Evolutionary conservation across 2,113 vertebrate species (phyloP), one percentile per base, ranked within the genome.

Genomic region (Nothoprocta perdicaria): DNA sequence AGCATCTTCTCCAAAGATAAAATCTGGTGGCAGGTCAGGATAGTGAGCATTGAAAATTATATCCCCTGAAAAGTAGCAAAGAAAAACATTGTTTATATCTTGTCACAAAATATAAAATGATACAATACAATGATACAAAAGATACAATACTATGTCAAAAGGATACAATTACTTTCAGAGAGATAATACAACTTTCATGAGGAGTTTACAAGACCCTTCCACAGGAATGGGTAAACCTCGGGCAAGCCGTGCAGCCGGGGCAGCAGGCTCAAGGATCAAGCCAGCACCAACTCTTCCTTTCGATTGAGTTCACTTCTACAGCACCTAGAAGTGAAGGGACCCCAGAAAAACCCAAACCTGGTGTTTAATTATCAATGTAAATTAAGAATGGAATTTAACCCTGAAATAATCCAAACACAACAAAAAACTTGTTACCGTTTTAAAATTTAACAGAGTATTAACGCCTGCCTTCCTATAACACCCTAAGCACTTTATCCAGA

Each of bases 1-100:
- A 4, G 98, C 98, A 97, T 99, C 99, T 88, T 99, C 99, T 95
- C 99, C 99, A 95, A 99, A 99, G 95, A 99, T 99, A 97, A 99
- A 99, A 97, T 99, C 99, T 14, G 99, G 99, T 62, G 99, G 99
- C 80, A 99, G 96, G 90, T 99, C 98, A 89, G 99, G 99, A 96
- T 99, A 99, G 43, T 96, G 97, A 86, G 98, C 99, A 90, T 99
- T 99, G 96, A 99, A 99, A 96, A 99, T 99, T 83, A 99, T 99
- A 95, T 99, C 99, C 99, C 99, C 99, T 99, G 96, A 67, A 95
- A 96, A 29, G 87, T 40, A 97, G 67, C 73, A 96, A 89, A 92
- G 15, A 10, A 95, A 95, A 89, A 87, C 9, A 85, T 1, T 10
- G 35, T 7, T 38, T 38, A 8, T 38, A 38, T 8, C 35, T 38